Evolutionary conservation across 2,113 vertebrate species (phyloP).

Genomic region (Phyllostomus discolor): DNA sequence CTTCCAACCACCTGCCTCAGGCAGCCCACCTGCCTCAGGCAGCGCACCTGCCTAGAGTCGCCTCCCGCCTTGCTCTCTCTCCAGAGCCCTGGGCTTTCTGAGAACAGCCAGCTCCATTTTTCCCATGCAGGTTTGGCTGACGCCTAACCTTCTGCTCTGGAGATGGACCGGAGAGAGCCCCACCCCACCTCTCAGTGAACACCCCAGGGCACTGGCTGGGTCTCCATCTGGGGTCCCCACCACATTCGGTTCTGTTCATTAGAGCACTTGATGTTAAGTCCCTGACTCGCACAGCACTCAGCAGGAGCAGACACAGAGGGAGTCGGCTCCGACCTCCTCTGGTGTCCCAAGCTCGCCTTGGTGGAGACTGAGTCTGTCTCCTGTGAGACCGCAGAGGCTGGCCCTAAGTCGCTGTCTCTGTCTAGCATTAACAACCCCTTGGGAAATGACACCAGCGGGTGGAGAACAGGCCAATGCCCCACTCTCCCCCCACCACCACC

Average conservation of each 20-base stretch:
- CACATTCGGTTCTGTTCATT: fast-evolving
- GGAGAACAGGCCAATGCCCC: fast-evolving
- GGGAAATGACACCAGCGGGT: not conserved
- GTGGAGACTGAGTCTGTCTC: not conserved
- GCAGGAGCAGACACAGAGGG: not conserved
- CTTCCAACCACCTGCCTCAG: too few species aligned
- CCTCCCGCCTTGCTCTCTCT: fast-evolving
- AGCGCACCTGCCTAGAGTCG: not conserved
- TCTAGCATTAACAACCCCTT: not conserved
- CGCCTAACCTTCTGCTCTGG: not conserved
- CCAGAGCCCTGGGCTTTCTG: too few species aligned
- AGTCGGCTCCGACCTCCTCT: fast-evolving
- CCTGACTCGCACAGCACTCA: fast-evolving
- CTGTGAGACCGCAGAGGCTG: fast-evolving
- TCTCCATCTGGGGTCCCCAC: not conserved
- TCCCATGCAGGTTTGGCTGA: not conserved
- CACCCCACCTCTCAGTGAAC: not conserved
- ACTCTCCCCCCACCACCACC: not conserved
- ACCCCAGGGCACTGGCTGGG: not conserved
- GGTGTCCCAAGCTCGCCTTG: not conserved
- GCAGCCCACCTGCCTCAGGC: too few species aligned
- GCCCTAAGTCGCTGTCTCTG: not conserved
- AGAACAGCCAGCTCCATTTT: not conserved
- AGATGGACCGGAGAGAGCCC: not conserved
- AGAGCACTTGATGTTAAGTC: not conserved